Conservation (phyloP, 2,797 vertebrate genomes). For the Cheirogaleus major region DNA sequence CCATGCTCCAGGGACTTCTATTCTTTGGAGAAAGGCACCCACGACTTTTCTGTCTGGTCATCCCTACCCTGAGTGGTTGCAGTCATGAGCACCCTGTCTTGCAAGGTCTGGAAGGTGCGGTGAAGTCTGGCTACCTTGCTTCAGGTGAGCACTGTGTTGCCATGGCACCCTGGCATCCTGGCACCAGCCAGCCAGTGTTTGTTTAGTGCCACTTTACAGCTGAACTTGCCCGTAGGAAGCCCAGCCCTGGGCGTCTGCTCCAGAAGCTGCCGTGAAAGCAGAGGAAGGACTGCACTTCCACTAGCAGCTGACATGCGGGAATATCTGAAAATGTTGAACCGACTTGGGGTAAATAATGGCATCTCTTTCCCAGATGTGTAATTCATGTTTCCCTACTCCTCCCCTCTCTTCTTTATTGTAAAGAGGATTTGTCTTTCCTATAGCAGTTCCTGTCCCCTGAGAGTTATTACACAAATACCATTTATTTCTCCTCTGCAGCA, state of each 20-base stretch:
- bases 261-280: background rate
- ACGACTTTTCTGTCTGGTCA: background rate
- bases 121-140: background rate
- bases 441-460: background rate
- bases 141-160: rapidly evolving
- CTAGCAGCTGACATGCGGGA: background rate
- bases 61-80: background rate
- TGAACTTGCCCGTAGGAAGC: background rate
- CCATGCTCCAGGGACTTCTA: background rate
- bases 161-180: background rate
- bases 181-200: rapidly evolving
- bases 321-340: background rate
- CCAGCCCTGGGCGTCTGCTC: background rate
- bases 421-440: background rate
- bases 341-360: background rate
- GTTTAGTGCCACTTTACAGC: background rate
- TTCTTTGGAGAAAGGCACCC: background rate
- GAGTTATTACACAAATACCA: background rate
- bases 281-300: background rate
- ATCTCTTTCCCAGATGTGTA: background rate
- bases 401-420: background rate
- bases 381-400: background rate
- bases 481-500: background rate
- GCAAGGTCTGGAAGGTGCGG: background rate
- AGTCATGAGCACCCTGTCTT: rapidly evolving